These are phyloP conservation scores for Archips crataeganus DNA, from an alignment of 2,888 invertebrate genomes.

Conservation along the genomic window DNA sequence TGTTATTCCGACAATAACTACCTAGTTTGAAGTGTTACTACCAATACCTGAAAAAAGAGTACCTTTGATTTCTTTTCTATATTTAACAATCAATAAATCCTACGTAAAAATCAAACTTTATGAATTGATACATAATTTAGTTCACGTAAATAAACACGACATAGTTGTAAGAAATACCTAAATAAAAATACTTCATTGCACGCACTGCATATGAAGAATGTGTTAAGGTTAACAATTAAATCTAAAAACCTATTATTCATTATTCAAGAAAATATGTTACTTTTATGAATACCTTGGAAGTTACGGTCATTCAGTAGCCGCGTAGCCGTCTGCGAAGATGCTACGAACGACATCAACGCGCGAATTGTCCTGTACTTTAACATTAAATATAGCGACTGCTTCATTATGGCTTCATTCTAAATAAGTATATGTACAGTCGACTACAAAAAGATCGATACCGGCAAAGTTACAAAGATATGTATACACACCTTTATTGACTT, in stretches of 20 bases:
- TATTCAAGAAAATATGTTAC: neutral
- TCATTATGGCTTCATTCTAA: too few species aligned
- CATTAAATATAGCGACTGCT: neutral
- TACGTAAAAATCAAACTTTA: too few species aligned
- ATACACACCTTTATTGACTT: too few species aligned
- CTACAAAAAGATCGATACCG: too few species aligned
- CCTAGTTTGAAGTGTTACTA: too few species aligned
- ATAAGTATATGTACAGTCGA: too few species aligned
- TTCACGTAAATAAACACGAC: neutral
- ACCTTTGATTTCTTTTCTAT: too few species aligned
- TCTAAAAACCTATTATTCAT: neutral
- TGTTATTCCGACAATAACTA: too few species aligned
- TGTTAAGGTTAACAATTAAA: neutral
- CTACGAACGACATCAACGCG: constrained; percentile 71
- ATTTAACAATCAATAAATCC: too few species aligned
- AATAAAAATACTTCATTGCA: constrained; percentile 3
- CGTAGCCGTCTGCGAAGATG: constrained; percentile 13
- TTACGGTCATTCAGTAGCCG: neutral
- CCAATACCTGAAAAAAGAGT: too few species aligned
- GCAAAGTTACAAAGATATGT: too few species aligned
- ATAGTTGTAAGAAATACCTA: neutral
- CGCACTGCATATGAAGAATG: neutral
- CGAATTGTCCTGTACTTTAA: neutral
- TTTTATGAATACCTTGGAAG: neutral
- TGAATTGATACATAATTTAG: too few species aligned